phyloP scores from a whole-genome alignment of 2,888 invertebrate genomes.

The Anoncus sp. region DNA sequence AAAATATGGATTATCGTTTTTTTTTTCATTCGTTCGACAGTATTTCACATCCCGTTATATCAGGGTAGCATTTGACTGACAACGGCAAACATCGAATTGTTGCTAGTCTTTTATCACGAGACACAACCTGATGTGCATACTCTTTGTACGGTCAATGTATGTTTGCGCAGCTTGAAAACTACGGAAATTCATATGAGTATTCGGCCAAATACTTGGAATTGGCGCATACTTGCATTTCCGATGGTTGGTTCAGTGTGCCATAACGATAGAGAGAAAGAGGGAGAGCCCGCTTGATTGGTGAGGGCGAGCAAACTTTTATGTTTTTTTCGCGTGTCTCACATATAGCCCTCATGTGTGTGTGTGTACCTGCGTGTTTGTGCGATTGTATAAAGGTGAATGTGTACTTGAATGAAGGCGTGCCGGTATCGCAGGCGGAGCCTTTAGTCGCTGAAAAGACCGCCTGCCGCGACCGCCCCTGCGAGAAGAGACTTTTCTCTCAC shows the following conservation, averaged over 20 bases:
- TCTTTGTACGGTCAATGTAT: background rate
- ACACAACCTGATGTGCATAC: background rate
- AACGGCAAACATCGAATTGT: background rate
- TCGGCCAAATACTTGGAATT: constrained; percentile 21
- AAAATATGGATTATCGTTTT: too few species aligned
- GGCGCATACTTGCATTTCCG: constrained; percentile 18
- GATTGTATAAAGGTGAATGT: constrained; percentile 50
- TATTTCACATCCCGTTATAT: background rate
- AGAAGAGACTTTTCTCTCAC: constrained; percentile 54
- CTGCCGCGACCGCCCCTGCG: constrained; percentile 78
- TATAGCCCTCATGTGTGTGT: background rate
- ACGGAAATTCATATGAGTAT: constrained; percentile 7
- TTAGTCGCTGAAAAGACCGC: constrained; percentile 77
- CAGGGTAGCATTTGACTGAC: background rate
- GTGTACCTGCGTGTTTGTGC: constrained; percentile 21
- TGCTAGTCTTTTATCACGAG: background rate
- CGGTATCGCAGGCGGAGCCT: constrained; percentile 78
- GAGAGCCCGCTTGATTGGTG: constrained; percentile 3
- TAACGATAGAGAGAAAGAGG: constrained; percentile 1
- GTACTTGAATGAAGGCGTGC: constrained; percentile 65
- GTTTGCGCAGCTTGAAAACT: background rate
- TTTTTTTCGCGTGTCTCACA: constrained; percentile 48
- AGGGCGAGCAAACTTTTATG: constrained; percentile 47
- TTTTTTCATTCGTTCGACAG: too few species aligned
- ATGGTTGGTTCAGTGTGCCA: background rate